Conservation (phyloP, 2,888 invertebrate genomes). For the Palloptera scutellata region DNA sequence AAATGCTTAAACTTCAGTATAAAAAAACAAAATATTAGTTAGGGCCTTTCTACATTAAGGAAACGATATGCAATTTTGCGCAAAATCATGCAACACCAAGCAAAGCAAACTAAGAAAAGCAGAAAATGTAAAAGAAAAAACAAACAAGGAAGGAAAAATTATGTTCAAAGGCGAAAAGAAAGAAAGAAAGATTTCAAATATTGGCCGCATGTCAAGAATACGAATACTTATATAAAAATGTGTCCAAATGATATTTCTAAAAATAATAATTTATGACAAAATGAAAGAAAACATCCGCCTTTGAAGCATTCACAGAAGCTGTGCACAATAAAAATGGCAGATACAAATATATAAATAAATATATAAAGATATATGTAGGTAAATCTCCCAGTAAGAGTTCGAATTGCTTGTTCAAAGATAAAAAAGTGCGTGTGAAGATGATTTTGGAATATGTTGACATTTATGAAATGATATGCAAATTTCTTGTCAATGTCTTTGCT, state of each 20-base stretch:
- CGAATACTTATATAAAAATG: not conserved
- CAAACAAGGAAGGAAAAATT: not conserved
- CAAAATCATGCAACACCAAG: not conserved
- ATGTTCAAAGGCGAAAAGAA: not conserved
- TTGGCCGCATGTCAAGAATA: conserved; percentile 11
- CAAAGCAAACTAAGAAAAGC: not conserved
- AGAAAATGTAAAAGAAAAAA: too few species aligned
- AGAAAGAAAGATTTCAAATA: not conserved
- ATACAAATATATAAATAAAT: not conserved
- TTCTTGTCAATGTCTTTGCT: not conserved
- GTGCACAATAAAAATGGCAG: not conserved
- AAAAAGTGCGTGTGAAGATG: not conserved
- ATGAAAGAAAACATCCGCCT: conserved; percentile 4
- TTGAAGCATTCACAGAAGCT: not conserved
- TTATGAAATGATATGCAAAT: conserved; percentile 24
- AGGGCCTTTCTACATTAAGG: too few species aligned
- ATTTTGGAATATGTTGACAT: conserved; percentile 16
- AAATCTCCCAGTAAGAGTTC: not conserved
- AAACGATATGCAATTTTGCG: conserved; percentile 1
- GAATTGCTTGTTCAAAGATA: not conserved
- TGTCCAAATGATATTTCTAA: conserved; percentile 2
- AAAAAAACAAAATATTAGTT: too few species aligned
- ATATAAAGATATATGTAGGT: not conserved
- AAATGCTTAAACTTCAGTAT: too few species aligned
- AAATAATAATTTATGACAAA: not conserved